Base-by-base conservation (phyloP, 64 coral and sea anemone species). In the Pachyseris speciosa region DNA sequence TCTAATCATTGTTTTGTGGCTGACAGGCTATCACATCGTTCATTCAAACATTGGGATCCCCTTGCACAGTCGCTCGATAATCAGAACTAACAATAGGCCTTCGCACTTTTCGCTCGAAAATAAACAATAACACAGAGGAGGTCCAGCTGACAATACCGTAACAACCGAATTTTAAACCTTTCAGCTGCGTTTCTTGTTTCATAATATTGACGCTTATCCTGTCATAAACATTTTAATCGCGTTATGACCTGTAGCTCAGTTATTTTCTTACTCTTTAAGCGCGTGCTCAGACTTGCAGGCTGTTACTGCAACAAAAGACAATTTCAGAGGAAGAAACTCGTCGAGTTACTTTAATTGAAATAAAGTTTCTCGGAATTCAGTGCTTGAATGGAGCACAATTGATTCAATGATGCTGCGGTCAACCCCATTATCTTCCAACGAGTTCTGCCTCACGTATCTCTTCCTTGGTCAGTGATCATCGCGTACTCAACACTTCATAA, bases 1-100 rank as follows among this genome's bases (percentile, higher is more conserved):
- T 39, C 53, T 40, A 81, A 61, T 81, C 52, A 59, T 81, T 81
- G 77, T 81, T 81, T 81, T 81, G 42, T 81, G 50, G 33, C 8
- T 81, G 77, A 39, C 53, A 33, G 51, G 50, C 13, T 60, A 80
- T 58, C 76, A 37, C 51, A 3, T 31, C 53, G 53, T 81, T 81
- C 37, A 81, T 81, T 81, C 49, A 81, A 81, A 50, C 74, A 77
- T 52, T 36, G 4, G n/a, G 33, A 78, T 81, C 32, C 30, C 32
- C 17, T 37, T 40, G 51, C 32, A 61, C 77, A 61, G 37, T 60
- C 77, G 53, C 7, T 81, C 52, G 51, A 81, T 63, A 81, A 81
- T 63, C 31, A 1, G 13, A 81, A 2, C 34, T 8, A 60, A 81
- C 53, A 81, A 81, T 37, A 81, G 63, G 16, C 0, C 37, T 81